Base-by-base conservation (phyloP, 2,113 vertebrate genomes). In the Coryphaenoides rupestris region DNA sequence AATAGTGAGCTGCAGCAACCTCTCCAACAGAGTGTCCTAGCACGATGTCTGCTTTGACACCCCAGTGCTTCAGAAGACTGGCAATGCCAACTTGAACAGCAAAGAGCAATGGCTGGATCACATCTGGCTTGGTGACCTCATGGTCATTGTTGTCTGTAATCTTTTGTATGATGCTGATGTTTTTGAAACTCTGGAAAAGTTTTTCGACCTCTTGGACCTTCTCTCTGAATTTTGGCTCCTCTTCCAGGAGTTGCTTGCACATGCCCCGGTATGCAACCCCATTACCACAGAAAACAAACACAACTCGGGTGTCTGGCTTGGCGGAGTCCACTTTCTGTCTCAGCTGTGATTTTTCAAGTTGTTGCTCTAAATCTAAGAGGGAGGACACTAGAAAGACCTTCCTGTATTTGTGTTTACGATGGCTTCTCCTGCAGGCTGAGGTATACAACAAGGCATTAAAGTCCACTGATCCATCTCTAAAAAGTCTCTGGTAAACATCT, bases 251-350 rank as follows among this genome's bases (percentile, higher is more conserved):
- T 10, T 84, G 72, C 65, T 77, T 85, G 55, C 91, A 93, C 87
- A 93, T 90, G 12, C 89, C 89, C 53, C 52, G 86, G 78, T 92
- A 89, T 0, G 55, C 84, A 26, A 93, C 76, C 0, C 91, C 93
- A 0, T 93, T 95, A 56, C 92, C 92, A 72, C 92, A 93, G 76
- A 95, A 95, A 70, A 94, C 92, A 88, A 94, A 94, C 62, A 93
- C 83, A 60, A 94, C 59, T 59, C 88, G 79, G 0, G 77, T 62
- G 13, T 84, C 80, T 13, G 19, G 72, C 57, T 77, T 89, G 14
- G 58, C 52, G 9, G 26, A 7, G 13, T 71, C 49, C 21, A 62
- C 56, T 33, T 82, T 80, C 3, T n/a, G 66, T 33, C 69, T 86
- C 0, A 33, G 14, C 28, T 79, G 75, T 0, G n/a, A 73, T 54